These are phyloP conservation scores for Aldabrachelys gigantea DNA, from an alignment of 2,113 vertebrate species.

Conservation along the genomic window DNA sequence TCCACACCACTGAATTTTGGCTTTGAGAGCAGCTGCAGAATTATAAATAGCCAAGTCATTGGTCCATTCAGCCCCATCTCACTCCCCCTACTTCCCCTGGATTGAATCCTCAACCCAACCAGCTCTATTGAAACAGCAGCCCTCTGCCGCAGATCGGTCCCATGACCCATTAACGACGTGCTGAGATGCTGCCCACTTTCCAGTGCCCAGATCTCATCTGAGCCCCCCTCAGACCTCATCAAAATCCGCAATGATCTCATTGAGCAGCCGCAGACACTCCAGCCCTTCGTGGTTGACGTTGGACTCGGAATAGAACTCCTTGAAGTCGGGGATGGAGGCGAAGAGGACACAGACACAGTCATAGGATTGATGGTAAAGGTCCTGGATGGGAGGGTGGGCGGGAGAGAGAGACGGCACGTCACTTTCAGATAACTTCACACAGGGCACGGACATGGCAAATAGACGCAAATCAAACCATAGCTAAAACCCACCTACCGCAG, in stretches of 20 bases:
- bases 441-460: neutral
- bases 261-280: slow-evolving; percentile 91
- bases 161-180: neutral
- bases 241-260: slow-evolving; percentile 92
- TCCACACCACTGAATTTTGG: slow-evolving; percentile 90
- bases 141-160: neutral
- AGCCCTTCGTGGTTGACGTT: slow-evolving; percentile 86
- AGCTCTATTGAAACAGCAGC: neutral
- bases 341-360: slow-evolving; percentile 91
- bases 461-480: neutral
- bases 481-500: neutral
- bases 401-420: neutral
- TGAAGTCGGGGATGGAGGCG: slow-evolving; percentile 91
- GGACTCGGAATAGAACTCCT: slow-evolving; percentile 91
- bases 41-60: neutral
- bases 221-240: slow-evolving; percentile 82
- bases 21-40: slow-evolving; percentile 85
- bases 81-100: neutral
- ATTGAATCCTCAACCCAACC: neutral
- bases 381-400: slow-evolving; percentile 71
- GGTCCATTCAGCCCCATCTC: neutral
- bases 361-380: slow-evolving; percentile 90
- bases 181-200: neutral
- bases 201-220: neutral
- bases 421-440: neutral